Conservation (phyloP, 1,140 invertebrate genomes). For the Elymnias hypermnestra region DNA sequence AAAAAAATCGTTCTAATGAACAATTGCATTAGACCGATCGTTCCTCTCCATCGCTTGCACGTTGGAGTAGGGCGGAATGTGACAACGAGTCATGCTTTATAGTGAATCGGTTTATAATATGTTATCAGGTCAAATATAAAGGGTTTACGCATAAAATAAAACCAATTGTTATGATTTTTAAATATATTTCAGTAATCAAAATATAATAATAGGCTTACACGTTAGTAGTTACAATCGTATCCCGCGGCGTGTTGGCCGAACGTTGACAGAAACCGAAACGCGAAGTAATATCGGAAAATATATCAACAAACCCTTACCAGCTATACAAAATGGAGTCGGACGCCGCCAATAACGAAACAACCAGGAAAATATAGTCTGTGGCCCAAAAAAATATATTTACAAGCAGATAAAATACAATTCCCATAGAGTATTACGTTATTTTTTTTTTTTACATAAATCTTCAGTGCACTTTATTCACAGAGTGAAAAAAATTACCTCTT, state of each 20-base stretch:
- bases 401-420: conserved; percentile 52
- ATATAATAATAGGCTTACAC: conserved; percentile 75
- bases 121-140: too few species aligned
- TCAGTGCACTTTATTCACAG: conserved; percentile 63
- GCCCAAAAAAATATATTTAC: conserved; percentile 48
- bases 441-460: conserved; percentile 56
- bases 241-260: conserved; percentile 40
- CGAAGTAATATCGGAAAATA: conserved; percentile 14
- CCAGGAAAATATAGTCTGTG: conserved; percentile 16
- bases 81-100: too few species aligned
- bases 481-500: conserved; percentile 39
- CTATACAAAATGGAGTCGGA: conserved; percentile 29
- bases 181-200: conserved; percentile 76
- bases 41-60: too few species aligned
- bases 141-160: conserved; percentile 31
- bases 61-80: too few species aligned
- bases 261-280: conserved; percentile 27
- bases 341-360: conserved; percentile 14
- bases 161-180: conserved; percentile 56
- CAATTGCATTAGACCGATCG: too few species aligned
- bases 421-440: conserved; percentile 45
- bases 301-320: conserved; percentile 23
- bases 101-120: too few species aligned
- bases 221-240: conserved; percentile 73
- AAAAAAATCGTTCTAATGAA: too few species aligned